Evolutionary conservation across 1,140 invertebrate species (phyloP), one percentile per base, ranked within the genome.

Genomic region (Wiebesia pumilae): DNA sequence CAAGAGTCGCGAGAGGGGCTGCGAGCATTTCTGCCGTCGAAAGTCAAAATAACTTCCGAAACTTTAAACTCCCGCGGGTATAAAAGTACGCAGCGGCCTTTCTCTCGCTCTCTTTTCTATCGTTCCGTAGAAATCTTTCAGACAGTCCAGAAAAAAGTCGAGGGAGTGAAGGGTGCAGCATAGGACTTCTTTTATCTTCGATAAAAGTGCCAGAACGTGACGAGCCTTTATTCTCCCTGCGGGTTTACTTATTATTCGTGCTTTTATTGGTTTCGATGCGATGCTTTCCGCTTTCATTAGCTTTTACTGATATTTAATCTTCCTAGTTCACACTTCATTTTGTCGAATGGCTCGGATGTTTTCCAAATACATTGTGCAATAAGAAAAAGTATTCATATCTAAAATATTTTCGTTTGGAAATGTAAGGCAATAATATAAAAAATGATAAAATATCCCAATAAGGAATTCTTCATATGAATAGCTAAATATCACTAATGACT

Each of bases 1-100:
- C 91, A 91, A 91, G 88, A 43, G 89, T 81, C 87, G 85, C 84
- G 86, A 65, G 54, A 62, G 78, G 79, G 35, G 58, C 30, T 79
- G 51, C 67, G 54, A 77, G 81, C 77, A 73, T 83, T 80, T 90
- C 89, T 67, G 80, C 77, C 84, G 77, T 73, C 83, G 78, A 90
- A 92, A 92, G 90, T 92, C 90, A 90, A 92, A 92, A 92, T 92
- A 92, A 92, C 90, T 92, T 92, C 75, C 86, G 86, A 90, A 92
- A 92, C 90, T 92, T 91, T 90, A 91, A 91, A 91, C 89, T 92
- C 90, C 88, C 88, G 89, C 87, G 90, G 89, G 91, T 89, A 90
- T 91, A 92, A 91, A 90, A 92, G 88, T 90, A 86, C 67, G 65
- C 16, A 43, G 47, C 38, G 43, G 75, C 30, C 51, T 75, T 65